Evolutionary conservation across 2,113 vertebrate species (phyloP).

Genomic region (Tiliqua scincoides): DNA sequence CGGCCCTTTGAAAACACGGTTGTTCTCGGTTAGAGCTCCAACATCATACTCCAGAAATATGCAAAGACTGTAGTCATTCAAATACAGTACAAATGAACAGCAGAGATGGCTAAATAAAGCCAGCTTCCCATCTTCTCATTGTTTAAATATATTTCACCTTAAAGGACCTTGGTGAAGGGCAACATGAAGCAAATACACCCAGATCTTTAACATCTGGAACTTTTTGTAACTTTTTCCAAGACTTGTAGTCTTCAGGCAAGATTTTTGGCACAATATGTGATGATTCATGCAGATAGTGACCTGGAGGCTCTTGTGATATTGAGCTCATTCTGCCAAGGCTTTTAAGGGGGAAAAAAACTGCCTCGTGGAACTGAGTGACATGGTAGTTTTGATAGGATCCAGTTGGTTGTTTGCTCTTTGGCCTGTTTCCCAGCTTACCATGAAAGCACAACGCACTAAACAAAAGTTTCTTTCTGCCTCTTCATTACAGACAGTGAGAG

Average conservation of each 20-base stretch:
- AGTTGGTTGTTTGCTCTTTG: not conserved
- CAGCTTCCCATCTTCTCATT: slow-evolving; percentile 29
- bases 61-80: not conserved
- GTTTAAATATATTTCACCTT: slow-evolving; percentile 26
- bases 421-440: slow-evolving; percentile 5
- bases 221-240: slow-evolving; percentile 18
- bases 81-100: slow-evolving; percentile 10
- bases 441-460: not conserved
- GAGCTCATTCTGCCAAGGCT: slow-evolving; percentile 24
- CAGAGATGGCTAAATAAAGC: slow-evolving; percentile 5
- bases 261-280: slow-evolving; percentile 27
- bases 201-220: slow-evolving; percentile 27
- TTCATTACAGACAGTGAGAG: not conserved
- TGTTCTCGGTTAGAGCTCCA: not conserved
- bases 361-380: slow-evolving; percentile 6
- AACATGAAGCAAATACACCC: slow-evolving; percentile 39
- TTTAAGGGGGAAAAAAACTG: slow-evolving; percentile 16
- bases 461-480: not conserved
- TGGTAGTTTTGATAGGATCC: not conserved
- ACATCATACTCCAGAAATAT: not conserved
- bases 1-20: not conserved
- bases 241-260: not conserved
- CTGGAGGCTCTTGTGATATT: slow-evolving; percentile 34
- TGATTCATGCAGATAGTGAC: slow-evolving; percentile 8
- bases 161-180: slow-evolving; percentile 37